Conservation (phyloP, 2,888 invertebrate genomes). For the Epirrhoe tristata region DNA sequence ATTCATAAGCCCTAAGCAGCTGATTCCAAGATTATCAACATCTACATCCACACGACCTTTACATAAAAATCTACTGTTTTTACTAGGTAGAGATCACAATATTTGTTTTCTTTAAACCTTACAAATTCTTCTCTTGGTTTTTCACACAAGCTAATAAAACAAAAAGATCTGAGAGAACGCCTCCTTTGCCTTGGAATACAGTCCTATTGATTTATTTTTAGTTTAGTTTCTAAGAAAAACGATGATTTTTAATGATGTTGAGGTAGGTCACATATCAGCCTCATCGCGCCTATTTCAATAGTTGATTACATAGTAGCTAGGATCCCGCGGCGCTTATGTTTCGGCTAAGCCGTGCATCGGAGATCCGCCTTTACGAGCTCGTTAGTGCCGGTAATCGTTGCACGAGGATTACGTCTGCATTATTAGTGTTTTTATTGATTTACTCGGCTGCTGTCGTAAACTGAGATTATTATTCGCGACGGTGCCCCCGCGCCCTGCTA, state of each 20-base stretch:
- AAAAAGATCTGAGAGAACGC: too few relatives aligned
- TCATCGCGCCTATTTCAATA: slow-evolving; percentile 21
- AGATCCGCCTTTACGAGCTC: slow-evolving; percentile 84
- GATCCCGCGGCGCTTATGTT: slow-evolving; percentile 63
- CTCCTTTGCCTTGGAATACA: too few relatives aligned
- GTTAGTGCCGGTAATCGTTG: slow-evolving; percentile 83
- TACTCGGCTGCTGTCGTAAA: slow-evolving; percentile 85
- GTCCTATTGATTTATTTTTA: too few relatives aligned
- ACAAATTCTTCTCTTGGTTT: too few relatives aligned
- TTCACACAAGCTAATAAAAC: too few relatives aligned
- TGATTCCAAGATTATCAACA: too few relatives aligned
- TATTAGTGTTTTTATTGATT: slow-evolving; percentile 86
- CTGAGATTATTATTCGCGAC: slow-evolving; percentile 85
- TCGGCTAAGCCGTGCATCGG: slow-evolving; percentile 79
- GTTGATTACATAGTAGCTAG: slow-evolving; percentile 39
- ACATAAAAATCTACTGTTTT: too few relatives aligned
- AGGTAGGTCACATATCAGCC: slow-evolving; percentile 10
- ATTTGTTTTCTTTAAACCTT: too few relatives aligned
- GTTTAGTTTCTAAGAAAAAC: too few relatives aligned
- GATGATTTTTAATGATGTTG: neutral
- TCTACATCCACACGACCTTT: too few relatives aligned
- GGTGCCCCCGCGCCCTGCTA: slow-evolving; percentile 55
- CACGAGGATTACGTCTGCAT: slow-evolving; percentile 84
- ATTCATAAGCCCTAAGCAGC: too few relatives aligned
- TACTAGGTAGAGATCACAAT: too few relatives aligned